Conservation (phyloP, 1,140 invertebrate species). For the Macrosteles quadrilineatus region DNA sequence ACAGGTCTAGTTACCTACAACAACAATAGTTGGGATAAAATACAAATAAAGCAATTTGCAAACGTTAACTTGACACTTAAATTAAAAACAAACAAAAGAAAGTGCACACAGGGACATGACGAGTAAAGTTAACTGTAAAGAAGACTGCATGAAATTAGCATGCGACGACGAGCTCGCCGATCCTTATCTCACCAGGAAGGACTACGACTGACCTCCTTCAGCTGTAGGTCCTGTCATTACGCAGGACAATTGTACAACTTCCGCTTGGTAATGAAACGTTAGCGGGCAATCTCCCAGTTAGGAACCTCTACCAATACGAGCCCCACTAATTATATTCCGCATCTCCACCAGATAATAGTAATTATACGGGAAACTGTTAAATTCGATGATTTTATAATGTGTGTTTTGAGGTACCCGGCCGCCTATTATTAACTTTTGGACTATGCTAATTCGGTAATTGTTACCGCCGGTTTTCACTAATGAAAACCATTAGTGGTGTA, state of each 20-base stretch:
- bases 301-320: background rate
- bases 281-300: background rate
- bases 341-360: background rate
- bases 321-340: background rate
- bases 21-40: too few relatives aligned
- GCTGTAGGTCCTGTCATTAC: background rate
- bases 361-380: constrained; percentile 14
- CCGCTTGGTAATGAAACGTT: background rate
- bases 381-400: constrained; percentile 10
- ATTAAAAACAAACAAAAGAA: too few relatives aligned
- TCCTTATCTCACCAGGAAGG: too few relatives aligned
- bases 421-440: constrained; percentile 6
- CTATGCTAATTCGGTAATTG: constrained; percentile 14
- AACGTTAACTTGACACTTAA: too few relatives aligned
- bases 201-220: background rate
- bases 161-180: too few relatives aligned
- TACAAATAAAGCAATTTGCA: too few relatives aligned
- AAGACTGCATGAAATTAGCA: too few relatives aligned
- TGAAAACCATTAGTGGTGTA: constrained; percentile 13
- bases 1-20: too few relatives aligned
- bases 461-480: background rate
- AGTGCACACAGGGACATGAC: too few relatives aligned
- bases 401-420: background rate
- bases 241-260: constrained; percentile 3
- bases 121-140: too few relatives aligned